Conservation (phyloP, 2,888 invertebrate genomes). For the Ecdyonurus torrentis region DNA sequence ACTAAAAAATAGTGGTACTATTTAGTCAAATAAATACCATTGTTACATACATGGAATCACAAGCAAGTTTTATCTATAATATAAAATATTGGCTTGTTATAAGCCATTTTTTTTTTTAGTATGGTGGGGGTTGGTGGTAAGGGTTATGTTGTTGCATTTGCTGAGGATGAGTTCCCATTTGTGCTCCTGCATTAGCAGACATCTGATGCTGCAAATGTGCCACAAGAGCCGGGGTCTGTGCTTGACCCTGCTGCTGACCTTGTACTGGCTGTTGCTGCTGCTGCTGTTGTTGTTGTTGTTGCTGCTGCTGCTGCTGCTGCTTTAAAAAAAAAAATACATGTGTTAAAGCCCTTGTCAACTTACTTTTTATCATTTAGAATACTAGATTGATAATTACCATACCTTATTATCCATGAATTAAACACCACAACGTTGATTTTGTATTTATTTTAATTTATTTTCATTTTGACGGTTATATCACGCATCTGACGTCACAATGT, state of each 20-base stretch:
- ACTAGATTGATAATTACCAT: too few relatives aligned
- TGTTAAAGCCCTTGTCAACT: too few relatives aligned
- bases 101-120: slow-evolving; percentile 18
- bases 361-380: too few relatives aligned
- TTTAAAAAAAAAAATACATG: slow-evolving; percentile 8
- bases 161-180: slow-evolving; percentile 7
- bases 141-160: slow-evolving; percentile 25
- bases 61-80: too few relatives aligned
- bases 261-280: slow-evolving; percentile 33
- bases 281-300: slow-evolving; percentile 23
- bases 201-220: slow-evolving; percentile 14
- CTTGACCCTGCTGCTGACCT: slow-evolving; percentile 35
- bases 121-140: slow-evolving; percentile 39
- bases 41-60: too few relatives aligned
- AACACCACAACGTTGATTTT: too few relatives aligned
- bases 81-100: not conserved
- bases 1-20: too few relatives aligned
- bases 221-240: slow-evolving; percentile 13
- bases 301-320: slow-evolving; percentile 16
- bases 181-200: slow-evolving; percentile 9
- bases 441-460: too few relatives aligned
- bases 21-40: too few relatives aligned
- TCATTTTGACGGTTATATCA: too few relatives aligned
- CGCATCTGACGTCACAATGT: too few relatives aligned
- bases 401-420: too few relatives aligned